These are phyloP conservation scores for Pimpla rufipes DNA, from an alignment of 2,888 invertebrate genomes.

Conservation along the genomic window DNA sequence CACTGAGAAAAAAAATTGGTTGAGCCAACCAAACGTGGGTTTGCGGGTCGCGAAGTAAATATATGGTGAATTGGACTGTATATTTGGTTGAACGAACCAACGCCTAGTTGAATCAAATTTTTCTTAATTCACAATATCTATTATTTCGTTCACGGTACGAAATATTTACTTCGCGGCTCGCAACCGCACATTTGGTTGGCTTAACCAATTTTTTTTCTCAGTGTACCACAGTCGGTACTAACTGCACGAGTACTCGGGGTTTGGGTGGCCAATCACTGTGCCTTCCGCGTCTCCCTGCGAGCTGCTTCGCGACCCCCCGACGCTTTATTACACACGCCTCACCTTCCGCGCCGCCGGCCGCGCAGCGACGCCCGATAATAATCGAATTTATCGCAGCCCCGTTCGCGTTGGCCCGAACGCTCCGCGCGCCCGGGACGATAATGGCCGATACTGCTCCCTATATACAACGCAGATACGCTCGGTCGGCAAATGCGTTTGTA, in stretches of 20 bases:
- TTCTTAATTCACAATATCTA: too few relatives aligned
- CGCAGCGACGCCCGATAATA: conserved; percentile 64
- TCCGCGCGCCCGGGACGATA: conserved; percentile 58
- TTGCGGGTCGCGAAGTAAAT: too few relatives aligned
- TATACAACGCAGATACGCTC: conserved; percentile 15
- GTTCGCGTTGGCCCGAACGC: conserved; percentile 27
- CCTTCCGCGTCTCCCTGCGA: not conserved
- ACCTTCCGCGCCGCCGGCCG: conserved; percentile 59
- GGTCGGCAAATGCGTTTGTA: conserved; percentile 20
- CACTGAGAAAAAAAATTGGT: too few relatives aligned
- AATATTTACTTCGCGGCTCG: too few relatives aligned
- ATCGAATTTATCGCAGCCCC: conserved; percentile 67
- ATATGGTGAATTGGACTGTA: too few relatives aligned
- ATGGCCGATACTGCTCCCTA: conserved; percentile 57
- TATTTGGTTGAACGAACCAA: not conserved
- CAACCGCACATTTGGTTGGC: too few relatives aligned
- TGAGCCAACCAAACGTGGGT: too few relatives aligned
- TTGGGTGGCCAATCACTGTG: not conserved
- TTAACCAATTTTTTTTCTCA: too few relatives aligned
- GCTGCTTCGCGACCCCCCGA: conserved; percentile 61
- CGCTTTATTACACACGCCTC: conserved; percentile 65
- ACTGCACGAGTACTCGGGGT: not conserved
- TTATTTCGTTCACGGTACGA: too few relatives aligned
- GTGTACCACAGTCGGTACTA: not conserved
- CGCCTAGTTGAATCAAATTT: too few relatives aligned